Evolutionary conservation across 2,888 invertebrate genomes (phyloP), one percentile per base, ranked within the genome.

Genomic region (Drosophila quasianomalipes): DNA sequence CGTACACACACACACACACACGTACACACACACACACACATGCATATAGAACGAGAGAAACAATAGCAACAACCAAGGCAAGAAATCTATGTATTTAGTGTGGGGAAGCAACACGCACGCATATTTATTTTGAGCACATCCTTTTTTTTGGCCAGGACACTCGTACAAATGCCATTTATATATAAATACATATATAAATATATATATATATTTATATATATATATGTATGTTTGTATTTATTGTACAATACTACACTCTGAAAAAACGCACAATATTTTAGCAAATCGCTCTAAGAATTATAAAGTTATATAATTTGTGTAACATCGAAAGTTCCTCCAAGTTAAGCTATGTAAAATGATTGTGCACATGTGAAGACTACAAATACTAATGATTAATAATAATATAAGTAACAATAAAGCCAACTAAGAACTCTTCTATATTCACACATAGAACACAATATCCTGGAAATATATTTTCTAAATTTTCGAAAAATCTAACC

Each of bases 61-160:
- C 58, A 69, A 63, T 26, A 33, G 68, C 47, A 47, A 70, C 55
- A 55, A 55, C 33, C 22, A 31, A 37, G 59, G 70, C 39, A 55
- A 71, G 65, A 73, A 80, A 82, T 74, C 26, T 64, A 26, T 66
- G 68, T 51, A 10, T 62, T 35, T 37, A 61, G 85, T 74, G 69
- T 85, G 89, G 69, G 85, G 77, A 89, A 85, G 90, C 88, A 89
- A 89, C 88, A 89, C 88, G 90, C 88, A 89, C 88, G 88, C 90
- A 89, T 88, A 82, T 86, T 86, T 86, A 86, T 86, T 86, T 86
- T 85, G 85, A 86, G 83, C 82, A 88, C 89, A 86, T 87, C 83
- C 85, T 82, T 89, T 84, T 84, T 41, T 74, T 81, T 67, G 72
- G 41, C 62, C 73, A 66, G 74, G 41, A 70, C 70, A 70, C 64